Evolutionary conservation across 2,113 vertebrate species (phyloP).

Genomic region (Dermatemys mawii): DNA sequence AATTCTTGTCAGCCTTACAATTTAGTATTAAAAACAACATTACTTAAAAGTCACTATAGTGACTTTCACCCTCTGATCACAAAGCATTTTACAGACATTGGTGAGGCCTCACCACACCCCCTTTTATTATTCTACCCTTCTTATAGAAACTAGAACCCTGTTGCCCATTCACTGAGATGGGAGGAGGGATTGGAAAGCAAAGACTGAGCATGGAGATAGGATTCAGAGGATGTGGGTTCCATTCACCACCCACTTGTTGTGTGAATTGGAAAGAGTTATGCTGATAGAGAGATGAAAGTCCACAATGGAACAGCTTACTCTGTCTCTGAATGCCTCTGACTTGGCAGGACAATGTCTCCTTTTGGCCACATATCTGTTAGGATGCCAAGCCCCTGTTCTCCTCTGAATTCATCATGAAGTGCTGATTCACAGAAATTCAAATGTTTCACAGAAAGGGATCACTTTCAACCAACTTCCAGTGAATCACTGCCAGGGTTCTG

Average conservation of each 20-base stretch:
- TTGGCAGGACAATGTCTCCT: neutral
- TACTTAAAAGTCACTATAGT: no score
- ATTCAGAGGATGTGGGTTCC: neutral
- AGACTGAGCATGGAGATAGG: neutral
- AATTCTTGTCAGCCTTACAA: no score
- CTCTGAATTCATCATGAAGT: no score
- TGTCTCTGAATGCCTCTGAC: neutral
- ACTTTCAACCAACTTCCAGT: no score
- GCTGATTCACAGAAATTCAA: no score
- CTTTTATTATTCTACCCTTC: neutral
- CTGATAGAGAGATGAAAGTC: neutral
- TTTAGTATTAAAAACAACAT: no score
- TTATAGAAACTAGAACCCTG: neutral
- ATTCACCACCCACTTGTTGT: neutral
- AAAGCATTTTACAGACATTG: neutral
- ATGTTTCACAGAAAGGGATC: no score
- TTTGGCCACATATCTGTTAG: fast-evolving
- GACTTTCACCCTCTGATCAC: no score
- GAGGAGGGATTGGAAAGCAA: neutral
- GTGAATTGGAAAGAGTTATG: neutral
- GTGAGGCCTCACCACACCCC: no score
- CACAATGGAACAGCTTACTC: neutral
- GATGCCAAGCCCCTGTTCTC: neutral
- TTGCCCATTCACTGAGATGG: neutral
- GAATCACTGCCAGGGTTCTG: no score